Percentiles rank a stretch among this genome's conserved stretches.
Evolutionary conservation across 64 coral and sea anemone genomes (phyloP).

Genomic region (Dendronephthya gigantea): DNA sequence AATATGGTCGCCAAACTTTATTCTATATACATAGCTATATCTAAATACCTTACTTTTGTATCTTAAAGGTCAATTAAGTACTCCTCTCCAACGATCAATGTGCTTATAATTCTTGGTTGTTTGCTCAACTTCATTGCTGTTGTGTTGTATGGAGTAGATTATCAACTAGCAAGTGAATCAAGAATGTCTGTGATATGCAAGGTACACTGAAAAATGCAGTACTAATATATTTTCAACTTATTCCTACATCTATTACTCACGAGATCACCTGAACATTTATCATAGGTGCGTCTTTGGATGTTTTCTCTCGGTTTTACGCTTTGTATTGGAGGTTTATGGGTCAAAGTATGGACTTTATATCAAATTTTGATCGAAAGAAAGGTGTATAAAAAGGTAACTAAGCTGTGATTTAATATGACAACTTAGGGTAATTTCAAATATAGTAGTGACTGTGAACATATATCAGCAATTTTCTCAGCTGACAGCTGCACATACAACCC

Average conservation of each 20-base stretch:
- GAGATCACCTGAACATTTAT: not conserved
- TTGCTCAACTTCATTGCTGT: conserved; percentile 72
- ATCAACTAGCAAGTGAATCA: not conserved
- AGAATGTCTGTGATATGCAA: not conserved
- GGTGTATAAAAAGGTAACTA: not conserved
- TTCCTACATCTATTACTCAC: too few species aligned
- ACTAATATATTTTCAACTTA: not conserved
- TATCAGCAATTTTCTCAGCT: too few species aligned
- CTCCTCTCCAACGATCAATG: conserved; percentile 56
- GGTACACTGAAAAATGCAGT: not conserved
- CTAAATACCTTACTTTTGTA: not conserved
- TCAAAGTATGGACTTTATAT: conserved; percentile 3
- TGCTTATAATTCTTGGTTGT: conserved; percentile 74
- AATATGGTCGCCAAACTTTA: too few species aligned
- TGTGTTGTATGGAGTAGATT: not conserved
- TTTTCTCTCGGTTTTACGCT: not conserved
- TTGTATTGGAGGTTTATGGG: conserved; percentile 17
- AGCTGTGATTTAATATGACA: too few species aligned
- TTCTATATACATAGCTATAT: too few species aligned
- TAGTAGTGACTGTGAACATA: too few species aligned
- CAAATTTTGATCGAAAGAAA: conserved; percentile 8
- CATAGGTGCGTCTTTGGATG: conserved; percentile 7
- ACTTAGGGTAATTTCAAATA: too few species aligned
- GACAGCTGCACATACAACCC: too few species aligned
- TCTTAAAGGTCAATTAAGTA: conserved; percentile 49